A percentile compares a stretch with the other conserved stretches of the same genome.
phyloP scores from a whole-genome alignment of 2,888 invertebrate species.

The Cheilosia urbana region DNA sequence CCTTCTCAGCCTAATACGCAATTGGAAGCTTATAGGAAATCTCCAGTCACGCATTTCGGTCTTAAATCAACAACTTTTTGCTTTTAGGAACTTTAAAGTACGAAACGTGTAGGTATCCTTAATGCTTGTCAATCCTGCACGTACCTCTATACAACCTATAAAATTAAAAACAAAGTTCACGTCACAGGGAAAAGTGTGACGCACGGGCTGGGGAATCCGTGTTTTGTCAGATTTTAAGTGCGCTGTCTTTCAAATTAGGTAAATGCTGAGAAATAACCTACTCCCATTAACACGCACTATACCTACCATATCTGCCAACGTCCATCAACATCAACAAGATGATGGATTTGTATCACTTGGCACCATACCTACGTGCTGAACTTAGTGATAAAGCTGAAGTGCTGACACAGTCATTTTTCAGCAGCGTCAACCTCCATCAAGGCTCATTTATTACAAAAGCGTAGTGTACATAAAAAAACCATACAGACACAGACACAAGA shows the following conservation, averaged over 20 bases:
- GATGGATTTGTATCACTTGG: slow-evolving; percentile 34
- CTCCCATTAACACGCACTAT: slow-evolving; percentile 12
- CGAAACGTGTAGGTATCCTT: neutral
- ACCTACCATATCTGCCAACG: neutral
- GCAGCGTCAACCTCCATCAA: slow-evolving; percentile 19
- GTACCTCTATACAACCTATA: neutral
- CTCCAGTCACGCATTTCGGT: slow-evolving; percentile 8
- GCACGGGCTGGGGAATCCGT: neutral
- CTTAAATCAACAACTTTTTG: slow-evolving; percentile 20
- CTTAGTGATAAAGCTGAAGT: neutral
- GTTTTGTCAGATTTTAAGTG: slow-evolving; percentile 14
- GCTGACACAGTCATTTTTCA: slow-evolving; percentile 34
- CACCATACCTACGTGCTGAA: slow-evolving; percentile 3
- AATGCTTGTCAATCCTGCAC: too few species aligned
- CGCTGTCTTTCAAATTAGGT: slow-evolving; percentile 13
- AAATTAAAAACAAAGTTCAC: neutral
- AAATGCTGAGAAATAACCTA: slow-evolving; percentile 13
- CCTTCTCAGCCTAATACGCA: too few species aligned
- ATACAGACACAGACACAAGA: too few species aligned
- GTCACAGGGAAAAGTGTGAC: slow-evolving; percentile 5
- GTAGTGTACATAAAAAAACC: neutral
- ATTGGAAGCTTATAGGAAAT: too few species aligned
- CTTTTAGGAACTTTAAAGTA: slow-evolving; percentile 7
- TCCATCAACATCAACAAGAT: slow-evolving; percentile 42
- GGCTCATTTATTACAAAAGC: slow-evolving; percentile 11